A percentile compares a stretch with the other conserved stretches of the same genome.
Evolutionary conservation across 2,797 vertebrate species (phyloP).

Genomic region (Parauchenoglanis punctatus): DNA sequence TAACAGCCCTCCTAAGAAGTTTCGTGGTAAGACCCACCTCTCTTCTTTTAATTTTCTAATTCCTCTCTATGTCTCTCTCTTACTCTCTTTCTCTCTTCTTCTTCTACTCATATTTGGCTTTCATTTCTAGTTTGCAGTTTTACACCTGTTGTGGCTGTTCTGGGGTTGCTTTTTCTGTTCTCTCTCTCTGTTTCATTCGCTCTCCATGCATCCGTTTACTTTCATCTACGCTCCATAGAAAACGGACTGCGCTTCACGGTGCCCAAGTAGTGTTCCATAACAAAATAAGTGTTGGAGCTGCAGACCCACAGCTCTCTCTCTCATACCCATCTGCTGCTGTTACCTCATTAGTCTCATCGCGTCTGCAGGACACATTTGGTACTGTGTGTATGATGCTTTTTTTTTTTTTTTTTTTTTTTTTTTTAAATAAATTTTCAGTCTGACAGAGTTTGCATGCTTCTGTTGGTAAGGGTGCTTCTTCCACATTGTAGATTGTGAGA

Average conservation of each 20-base stretch:
- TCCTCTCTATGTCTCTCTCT: neutral
- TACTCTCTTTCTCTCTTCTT: neutral
- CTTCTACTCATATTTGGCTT: neutral
- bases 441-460: neutral
- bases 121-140: neutral
- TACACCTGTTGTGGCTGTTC: conserved; percentile 5
- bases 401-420: neutral
- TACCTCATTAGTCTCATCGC: neutral
- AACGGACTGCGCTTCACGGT: neutral
- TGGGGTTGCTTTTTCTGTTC: neutral
- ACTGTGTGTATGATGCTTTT: neutral
- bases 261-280: neutral
- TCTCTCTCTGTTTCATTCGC: neutral
- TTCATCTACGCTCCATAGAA: neutral
- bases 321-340: neutral
- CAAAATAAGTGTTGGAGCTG: conserved; percentile 17
- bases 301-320: neutral
- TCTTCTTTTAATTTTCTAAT: neutral
- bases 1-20: conserved; percentile 98
- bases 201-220: neutral
- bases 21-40: conserved; percentile 85
- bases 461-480: neutral
- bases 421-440: too few species aligned
- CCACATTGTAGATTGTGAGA: neutral
- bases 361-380: conserved; percentile 12